Evolutionary conservation across 2,888 invertebrate genomes (phyloP).

Genomic region (Pristionchus mayeri): DNA sequence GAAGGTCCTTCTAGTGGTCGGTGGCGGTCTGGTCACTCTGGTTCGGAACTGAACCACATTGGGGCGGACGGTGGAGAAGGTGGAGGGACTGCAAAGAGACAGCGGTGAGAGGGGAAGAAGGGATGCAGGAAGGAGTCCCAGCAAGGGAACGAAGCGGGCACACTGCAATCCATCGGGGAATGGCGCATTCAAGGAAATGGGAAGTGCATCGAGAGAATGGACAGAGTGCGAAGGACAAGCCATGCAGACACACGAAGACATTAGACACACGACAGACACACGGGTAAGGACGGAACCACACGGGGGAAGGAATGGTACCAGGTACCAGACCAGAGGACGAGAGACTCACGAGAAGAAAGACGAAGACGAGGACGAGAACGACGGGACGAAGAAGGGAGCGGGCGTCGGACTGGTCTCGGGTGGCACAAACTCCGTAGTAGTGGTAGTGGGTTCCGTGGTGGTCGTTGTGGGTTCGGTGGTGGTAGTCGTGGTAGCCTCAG

Average conservation of each 20-base stretch:
- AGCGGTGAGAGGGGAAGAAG: not conserved
- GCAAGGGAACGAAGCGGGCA: not conserved
- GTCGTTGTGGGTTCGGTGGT: constrained; percentile 25
- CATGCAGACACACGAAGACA: constrained; percentile 21
- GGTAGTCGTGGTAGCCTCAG: constrained; percentile 48
- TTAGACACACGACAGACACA: not conserved
- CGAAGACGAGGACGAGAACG: not conserved
- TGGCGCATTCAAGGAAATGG: not conserved
- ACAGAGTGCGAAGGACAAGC: constrained; percentile 27
- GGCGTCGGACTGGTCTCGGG: not conserved
- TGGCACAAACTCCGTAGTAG: constrained; percentile 29
- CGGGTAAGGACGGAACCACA: not conserved
- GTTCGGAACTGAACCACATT: constrained; percentile 51
- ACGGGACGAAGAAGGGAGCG: not conserved
- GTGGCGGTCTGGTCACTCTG: constrained; percentile 47
- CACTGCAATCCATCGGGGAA: not conserved
- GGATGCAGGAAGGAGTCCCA: not conserved
- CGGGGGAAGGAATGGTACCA: not conserved
- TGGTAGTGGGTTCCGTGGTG: constrained; percentile 50
- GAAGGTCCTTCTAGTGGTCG: constrained; percentile 10
- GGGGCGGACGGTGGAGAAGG: constrained; percentile 48
- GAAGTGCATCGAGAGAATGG: not conserved
- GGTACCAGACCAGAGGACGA: not conserved
- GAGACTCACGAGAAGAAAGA: constrained; percentile 41
- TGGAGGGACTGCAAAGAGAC: constrained; percentile 19